Evolutionary conservation across 2,113 vertebrate species (phyloP), one percentile per base, ranked within the genome.

Genomic region (Beaufortia kweichowensis): DNA sequence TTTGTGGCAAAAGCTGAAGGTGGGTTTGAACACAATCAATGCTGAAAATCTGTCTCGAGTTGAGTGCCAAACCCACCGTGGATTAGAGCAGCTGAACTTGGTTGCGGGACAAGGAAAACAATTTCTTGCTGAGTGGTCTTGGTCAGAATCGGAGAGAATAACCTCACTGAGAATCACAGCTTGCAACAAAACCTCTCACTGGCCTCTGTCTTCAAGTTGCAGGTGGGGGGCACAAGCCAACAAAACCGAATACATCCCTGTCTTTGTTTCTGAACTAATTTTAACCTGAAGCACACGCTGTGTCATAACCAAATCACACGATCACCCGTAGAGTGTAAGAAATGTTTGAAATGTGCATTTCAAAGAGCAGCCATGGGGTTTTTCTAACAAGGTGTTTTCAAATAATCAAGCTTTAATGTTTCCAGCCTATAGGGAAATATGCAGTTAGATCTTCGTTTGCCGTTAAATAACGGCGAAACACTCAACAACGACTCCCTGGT

Each of bases 371-470:
- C 85, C 88, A 88, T 86, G 87, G 87, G 90, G 88, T 89, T 90
- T 89, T 86, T 87, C 82, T 91, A 90, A 92, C 87, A 89, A 90
- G 89, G 86, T 89, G 87, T 90, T 91, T 90, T 91, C 89, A 86
- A 91, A 91, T 92, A 92, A 91, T 88, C 90, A 78, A 84, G 81
- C 77, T 83, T 90, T 89, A 91, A 90, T 90, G 90, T 88, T 84
- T 84, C 86, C 79, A 80, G 82, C 89, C 90, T 85, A 79, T 82
- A 76, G 87, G 88, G 89, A 89, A 90, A 90, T 90, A 90, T 89
- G 90, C 85, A 88, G 88, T 91, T 90, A 90, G 85, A 88, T 87
- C 85, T 90, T 70, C 72, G 87, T 84, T 87, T 84, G 80, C 83
- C 82, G 79, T 62, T 74, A 83, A 85, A 86, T 86, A 90, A 86